Percentiles rank a stretch among this genome's conserved stretches.
These are phyloP conservation scores for Zaprionus nigranus DNA, from an alignment of 1,140 invertebrate species.

Conservation along the genomic window DNA sequence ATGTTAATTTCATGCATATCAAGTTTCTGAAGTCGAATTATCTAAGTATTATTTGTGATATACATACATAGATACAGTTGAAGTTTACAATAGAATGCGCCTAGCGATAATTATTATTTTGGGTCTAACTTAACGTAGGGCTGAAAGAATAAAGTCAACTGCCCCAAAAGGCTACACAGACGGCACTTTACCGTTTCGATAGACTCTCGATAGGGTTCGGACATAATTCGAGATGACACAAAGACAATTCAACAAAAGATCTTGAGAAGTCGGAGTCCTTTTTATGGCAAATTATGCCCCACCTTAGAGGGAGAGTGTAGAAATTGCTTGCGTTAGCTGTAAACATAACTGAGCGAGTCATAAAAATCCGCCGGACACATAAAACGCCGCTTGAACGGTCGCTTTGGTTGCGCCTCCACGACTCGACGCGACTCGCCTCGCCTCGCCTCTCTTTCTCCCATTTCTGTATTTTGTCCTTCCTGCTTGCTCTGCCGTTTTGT, in stretches of 20 bases:
- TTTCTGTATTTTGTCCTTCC: conserved; percentile 7
- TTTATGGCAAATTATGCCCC: conserved; percentile 30
- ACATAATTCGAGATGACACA: conserved; percentile 3
- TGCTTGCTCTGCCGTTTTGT: conserved; percentile 27
- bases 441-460: background rate
- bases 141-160: background rate
- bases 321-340: conserved; percentile 65
- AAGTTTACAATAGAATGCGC: too few relatives aligned
- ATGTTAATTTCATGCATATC: conserved; percentile 4
- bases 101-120: background rate
- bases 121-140: background rate
- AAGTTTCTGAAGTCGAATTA: background rate
- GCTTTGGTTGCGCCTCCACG: background rate
- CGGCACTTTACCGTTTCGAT: background rate
- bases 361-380: conserved; percentile 74
- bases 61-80: background rate
- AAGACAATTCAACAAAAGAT: background rate
- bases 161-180: background rate
- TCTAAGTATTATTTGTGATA: background rate
- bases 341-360: conserved; percentile 55
- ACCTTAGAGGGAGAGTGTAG: conserved; percentile 44
- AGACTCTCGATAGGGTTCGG: background rate
- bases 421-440: too few relatives aligned
- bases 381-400: conserved; percentile 65
- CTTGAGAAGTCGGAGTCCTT: conserved; percentile 8